Conservation (phyloP, 1,140 invertebrate genomes). For the Leptopilina boulardi region DNA sequence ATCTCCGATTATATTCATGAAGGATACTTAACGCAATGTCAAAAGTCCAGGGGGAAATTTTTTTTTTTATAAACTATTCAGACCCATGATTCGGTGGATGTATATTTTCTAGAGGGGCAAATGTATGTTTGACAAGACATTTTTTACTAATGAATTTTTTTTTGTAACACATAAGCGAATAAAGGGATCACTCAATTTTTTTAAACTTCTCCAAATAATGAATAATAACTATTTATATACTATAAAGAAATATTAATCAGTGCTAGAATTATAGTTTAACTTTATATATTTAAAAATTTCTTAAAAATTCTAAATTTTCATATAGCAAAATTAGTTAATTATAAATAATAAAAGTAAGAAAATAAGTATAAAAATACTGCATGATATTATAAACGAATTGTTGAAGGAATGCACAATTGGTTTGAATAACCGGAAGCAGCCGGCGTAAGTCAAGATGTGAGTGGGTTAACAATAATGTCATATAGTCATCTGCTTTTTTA, state of each 20-base stretch:
- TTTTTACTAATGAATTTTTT: conserved; percentile 30
- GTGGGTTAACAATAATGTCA: conserved; percentile 55
- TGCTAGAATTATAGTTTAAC: not conserved
- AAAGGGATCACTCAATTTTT: conserved; percentile 2
- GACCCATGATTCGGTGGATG: conserved; percentile 51
- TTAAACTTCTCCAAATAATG: not conserved
- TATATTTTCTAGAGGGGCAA: conserved; percentile 52
- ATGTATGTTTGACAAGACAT: conserved; percentile 47
- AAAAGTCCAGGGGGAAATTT: conserved; percentile 47
- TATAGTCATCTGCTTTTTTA: conserved; percentile 54
- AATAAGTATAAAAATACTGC: too few species aligned
- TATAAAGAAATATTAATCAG: not conserved
- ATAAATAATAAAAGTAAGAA: too few species aligned
- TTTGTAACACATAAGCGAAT: not conserved
- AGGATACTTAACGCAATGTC: conserved; percentile 28
- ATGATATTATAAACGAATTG: not conserved
- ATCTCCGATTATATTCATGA: conserved; percentile 24
- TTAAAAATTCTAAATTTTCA: too few species aligned
- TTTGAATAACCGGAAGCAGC: conserved; percentile 65
- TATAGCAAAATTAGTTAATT: too few species aligned
- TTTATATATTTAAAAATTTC: too few species aligned
- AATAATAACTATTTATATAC: not conserved
- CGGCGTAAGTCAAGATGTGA: conserved; percentile 64
- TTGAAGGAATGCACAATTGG: not conserved
- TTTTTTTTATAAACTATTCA: conserved; percentile 51